Conservation (phyloP, 2,113 vertebrate species). For the Perca schrenkii region DNA sequence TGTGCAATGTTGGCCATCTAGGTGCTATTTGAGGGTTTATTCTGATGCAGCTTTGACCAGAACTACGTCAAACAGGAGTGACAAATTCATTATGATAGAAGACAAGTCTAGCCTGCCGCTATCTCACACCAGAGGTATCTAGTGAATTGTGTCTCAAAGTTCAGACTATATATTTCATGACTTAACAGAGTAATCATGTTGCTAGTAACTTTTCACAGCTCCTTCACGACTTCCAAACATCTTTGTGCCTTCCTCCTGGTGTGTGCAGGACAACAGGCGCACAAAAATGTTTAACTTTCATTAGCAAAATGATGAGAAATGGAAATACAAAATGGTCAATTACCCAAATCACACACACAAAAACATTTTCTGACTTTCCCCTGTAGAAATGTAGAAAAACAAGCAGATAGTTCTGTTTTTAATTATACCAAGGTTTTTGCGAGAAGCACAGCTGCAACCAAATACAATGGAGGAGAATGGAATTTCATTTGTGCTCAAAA, state of each 20-base stretch:
- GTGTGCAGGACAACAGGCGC: neutral
- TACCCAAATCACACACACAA: neutral
- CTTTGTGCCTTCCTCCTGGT: neutral
- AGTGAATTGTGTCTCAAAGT: neutral
- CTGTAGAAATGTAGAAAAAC: neutral
- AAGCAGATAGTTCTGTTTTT: neutral
- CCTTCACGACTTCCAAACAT: neutral
- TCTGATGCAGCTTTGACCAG: neutral
- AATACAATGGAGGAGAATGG: neutral
- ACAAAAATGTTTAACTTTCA: neutral
- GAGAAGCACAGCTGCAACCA: neutral
- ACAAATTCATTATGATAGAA: no score
- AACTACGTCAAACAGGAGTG: neutral
- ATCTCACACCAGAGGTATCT: neutral
- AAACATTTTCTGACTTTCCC: neutral
- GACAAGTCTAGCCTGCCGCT: neutral
- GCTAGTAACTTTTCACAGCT: neutral
- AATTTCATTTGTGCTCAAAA: neutral
- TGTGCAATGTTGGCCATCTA: neutral
- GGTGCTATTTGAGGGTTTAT: neutral
- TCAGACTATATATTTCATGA: neutral
- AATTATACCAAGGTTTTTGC: neutral
- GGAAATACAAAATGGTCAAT: neutral
- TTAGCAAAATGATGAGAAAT: neutral
- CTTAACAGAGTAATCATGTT: neutral